Evolutionary conservation across 2,113 vertebrate species (phyloP).

Genomic region (Mus pahari): DNA sequence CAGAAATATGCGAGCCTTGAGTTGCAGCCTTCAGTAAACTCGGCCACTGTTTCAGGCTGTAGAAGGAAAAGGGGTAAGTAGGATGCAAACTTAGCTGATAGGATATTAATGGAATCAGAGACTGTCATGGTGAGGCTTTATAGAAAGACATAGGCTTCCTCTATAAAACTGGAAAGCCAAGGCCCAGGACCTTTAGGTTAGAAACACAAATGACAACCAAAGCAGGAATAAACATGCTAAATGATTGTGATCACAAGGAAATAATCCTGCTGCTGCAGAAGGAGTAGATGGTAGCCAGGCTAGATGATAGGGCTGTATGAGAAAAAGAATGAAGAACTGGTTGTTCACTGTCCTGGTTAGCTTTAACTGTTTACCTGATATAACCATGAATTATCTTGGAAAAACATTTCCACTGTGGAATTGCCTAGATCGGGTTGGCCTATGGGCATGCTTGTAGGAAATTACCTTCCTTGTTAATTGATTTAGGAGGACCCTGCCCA

Average conservation of each 20-base stretch:
- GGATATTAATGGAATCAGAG: constrained; percentile 35
- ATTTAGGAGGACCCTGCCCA: too few species aligned
- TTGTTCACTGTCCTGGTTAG: background rate
- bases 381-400: background rate
- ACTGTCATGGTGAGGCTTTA: constrained; percentile 7
- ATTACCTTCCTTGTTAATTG: background rate
- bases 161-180: constrained; percentile 13
- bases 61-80: background rate
- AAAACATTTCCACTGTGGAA: background rate
- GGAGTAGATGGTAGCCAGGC: background rate
- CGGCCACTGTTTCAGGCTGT: background rate
- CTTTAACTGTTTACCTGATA: background rate
- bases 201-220: constrained; percentile 27
- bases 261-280: background rate
- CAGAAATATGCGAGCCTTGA: background rate
- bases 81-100: background rate
- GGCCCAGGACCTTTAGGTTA: background rate
- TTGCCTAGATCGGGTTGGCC: background rate
- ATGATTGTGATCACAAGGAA: constrained; percentile 4
- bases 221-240: constrained; percentile 12
- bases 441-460: background rate
- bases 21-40: background rate
- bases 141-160: constrained; percentile 42
- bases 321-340: background rate
- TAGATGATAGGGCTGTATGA: background rate